Evolutionary conservation across 1,140 invertebrate genomes (phyloP).

Genomic region (Schlechtendalia chinensis): DNA sequence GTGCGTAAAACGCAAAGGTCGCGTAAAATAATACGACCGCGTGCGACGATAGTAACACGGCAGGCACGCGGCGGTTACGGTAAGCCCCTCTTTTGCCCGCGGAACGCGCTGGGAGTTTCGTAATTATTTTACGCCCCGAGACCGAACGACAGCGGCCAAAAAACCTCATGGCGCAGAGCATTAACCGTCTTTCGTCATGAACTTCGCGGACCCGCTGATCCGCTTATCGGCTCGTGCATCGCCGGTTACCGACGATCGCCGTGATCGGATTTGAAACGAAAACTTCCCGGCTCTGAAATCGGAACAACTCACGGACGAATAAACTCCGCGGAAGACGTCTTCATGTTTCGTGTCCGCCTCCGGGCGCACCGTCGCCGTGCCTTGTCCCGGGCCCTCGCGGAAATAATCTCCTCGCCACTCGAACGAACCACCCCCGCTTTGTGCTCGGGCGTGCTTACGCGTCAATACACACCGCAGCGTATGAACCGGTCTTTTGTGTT

Average conservation of each 20-base stretch:
- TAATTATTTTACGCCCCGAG: conserved; percentile 44
- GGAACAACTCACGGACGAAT: conserved; percentile 26
- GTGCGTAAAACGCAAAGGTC: conserved; percentile 2
- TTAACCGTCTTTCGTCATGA: conserved; percentile 42
- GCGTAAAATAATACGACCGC: too few relatives aligned
- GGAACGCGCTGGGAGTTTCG: conserved; percentile 18
- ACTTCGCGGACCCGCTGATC: conserved; percentile 30
- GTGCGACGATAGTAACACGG: too few relatives aligned
- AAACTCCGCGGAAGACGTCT: conserved; percentile 5
- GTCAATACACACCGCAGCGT: too few relatives aligned
- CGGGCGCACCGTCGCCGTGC: not conserved
- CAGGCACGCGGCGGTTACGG: too few relatives aligned
- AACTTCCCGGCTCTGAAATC: conserved; percentile 35
- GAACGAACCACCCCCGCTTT: conserved; percentile 38
- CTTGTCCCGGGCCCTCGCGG: not conserved
- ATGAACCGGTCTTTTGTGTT: too few relatives aligned
- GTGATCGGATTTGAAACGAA: conserved; percentile 44
- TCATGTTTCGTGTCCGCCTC: too few relatives aligned
- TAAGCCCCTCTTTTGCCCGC: too few relatives aligned
- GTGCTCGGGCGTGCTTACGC: not conserved
- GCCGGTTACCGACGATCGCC: conserved; percentile 35
- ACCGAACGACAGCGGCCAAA: conserved; percentile 37
- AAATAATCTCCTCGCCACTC: conserved; percentile 18
- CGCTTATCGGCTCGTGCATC: conserved; percentile 39
- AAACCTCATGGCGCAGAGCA: conserved; percentile 45